These are phyloP conservation scores for Melitaea athalia DNA, from an alignment of 2,888 invertebrate genomes.

Conservation along the genomic window DNA sequence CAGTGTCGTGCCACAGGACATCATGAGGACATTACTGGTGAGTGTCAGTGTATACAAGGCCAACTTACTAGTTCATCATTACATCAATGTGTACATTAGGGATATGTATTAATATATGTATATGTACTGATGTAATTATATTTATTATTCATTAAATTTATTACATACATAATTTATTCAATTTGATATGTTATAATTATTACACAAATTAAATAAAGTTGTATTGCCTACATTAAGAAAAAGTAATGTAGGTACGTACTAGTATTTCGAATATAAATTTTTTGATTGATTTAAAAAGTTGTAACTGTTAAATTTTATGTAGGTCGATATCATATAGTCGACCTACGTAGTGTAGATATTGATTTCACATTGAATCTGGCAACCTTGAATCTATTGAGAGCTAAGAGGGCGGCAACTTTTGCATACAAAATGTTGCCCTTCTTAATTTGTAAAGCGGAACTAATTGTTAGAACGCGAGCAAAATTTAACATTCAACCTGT, in stretches of 20 bases:
- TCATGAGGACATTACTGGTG: conserved; percentile 77
- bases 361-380: conserved; percentile 51
- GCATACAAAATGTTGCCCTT: conserved; percentile 58
- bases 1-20: conserved; percentile 75
- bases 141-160: no score
- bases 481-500: conserved; percentile 59
- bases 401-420: conserved; percentile 62
- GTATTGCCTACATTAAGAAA: no score
- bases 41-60: conserved; percentile 61
- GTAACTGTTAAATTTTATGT: conserved; percentile 43
- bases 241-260: no score
- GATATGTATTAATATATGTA: conserved; percentile 6
- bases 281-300: not conserved
- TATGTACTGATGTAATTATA: no score
- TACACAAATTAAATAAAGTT: no score
- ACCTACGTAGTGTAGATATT: conserved; percentile 59
- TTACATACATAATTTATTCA: not conserved
- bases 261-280: not conserved
- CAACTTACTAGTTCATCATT: conserved; percentile 45
- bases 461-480: conserved; percentile 57
- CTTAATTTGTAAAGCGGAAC: conserved; percentile 71
- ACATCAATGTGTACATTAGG: conserved; percentile 42
- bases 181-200: no score
- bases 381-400: conserved; percentile 72
- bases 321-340: conserved; percentile 57